Evolutionary conservation across 2,797 vertebrate genomes (phyloP).

Genomic region (Macropus fuliginosus): DNA sequence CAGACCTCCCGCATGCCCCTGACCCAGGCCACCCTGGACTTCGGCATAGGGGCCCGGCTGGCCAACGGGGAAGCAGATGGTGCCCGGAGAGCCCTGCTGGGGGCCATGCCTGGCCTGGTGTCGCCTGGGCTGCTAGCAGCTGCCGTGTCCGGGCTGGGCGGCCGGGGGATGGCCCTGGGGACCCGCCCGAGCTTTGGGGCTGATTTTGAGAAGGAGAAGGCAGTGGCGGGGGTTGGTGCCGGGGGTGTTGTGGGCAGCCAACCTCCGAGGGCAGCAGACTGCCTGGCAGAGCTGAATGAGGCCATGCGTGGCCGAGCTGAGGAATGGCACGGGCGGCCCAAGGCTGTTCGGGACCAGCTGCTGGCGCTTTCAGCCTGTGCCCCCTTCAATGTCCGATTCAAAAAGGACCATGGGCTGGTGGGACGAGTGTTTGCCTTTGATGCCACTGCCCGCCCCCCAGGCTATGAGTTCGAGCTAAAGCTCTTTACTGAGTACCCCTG

Average conservation of each 20-base stretch:
- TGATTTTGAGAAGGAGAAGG: constrained; percentile 90
- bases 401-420: constrained; percentile 91
- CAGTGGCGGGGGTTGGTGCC: constrained; percentile 46
- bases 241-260: background rate
- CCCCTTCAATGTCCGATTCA: constrained; percentile 93
- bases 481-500: constrained; percentile 92
- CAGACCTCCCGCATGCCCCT: constrained; percentile 78
- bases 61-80: constrained; percentile 90
- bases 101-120: constrained; percentile 88
- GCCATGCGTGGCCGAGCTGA: constrained; percentile 89
- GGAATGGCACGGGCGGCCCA: constrained; percentile 89
- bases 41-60: constrained; percentile 85
- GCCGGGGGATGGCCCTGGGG: constrained; percentile 88
- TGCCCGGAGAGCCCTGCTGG: constrained; percentile 87
- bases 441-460: constrained; percentile 82
- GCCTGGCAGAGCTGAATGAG: constrained; percentile 88
- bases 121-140: constrained; percentile 88
- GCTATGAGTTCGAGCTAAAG: constrained; percentile 91
- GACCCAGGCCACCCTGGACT: constrained; percentile 81
- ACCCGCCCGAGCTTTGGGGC: constrained; percentile 84
- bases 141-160: constrained; percentile 88
- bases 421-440: constrained; percentile 92
- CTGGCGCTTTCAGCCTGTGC: constrained; percentile 88
- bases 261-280: constrained; percentile 84
- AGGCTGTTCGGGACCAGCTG: constrained; percentile 89